Conservation (phyloP, 92 coral and sea anemone genomes). For the Micromussa lordhowensis region DNA sequence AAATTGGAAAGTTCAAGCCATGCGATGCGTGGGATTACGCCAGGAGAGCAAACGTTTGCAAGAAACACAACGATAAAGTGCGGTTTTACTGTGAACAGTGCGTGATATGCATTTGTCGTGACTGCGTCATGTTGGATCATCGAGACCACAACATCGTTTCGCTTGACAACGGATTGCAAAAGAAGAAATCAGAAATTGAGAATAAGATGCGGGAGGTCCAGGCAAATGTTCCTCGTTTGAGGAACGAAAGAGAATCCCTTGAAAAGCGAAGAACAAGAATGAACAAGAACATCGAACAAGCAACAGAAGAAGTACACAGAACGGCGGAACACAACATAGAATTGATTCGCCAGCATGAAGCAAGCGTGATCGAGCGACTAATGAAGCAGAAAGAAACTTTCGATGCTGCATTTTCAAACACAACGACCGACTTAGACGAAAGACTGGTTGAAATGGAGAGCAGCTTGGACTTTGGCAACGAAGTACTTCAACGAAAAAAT, state of each 20-base stretch:
- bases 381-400: conserved; percentile 11
- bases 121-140: conserved; percentile 54
- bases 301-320: conserved; percentile 9
- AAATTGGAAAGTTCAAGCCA: conserved; percentile 16
- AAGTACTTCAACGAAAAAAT: conserved; percentile 11
- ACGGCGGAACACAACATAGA: conserved; percentile 16
- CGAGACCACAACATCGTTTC: conserved; percentile 35
- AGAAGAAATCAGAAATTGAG: neutral
- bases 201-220: neutral
- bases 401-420: neutral
- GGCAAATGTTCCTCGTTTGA: neutral
- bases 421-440: neutral
- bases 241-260: neutral
- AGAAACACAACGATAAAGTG: conserved; percentile 46
- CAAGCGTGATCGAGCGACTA: conserved; percentile 6
- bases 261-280: conserved; percentile 1
- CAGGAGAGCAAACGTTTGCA: conserved; percentile 8
- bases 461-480: conserved; percentile 12
- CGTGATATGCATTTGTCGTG: conserved; percentile 47
- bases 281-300: conserved; percentile 6
- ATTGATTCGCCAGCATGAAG: conserved; percentile 18
- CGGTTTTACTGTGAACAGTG: conserved; percentile 46
- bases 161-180: conserved; percentile 15
- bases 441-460: neutral
- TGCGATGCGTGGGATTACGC: conserved; percentile 21